Conservation (phyloP, 2,888 invertebrate species). For the Pharmacophagus antenor region DNA sequence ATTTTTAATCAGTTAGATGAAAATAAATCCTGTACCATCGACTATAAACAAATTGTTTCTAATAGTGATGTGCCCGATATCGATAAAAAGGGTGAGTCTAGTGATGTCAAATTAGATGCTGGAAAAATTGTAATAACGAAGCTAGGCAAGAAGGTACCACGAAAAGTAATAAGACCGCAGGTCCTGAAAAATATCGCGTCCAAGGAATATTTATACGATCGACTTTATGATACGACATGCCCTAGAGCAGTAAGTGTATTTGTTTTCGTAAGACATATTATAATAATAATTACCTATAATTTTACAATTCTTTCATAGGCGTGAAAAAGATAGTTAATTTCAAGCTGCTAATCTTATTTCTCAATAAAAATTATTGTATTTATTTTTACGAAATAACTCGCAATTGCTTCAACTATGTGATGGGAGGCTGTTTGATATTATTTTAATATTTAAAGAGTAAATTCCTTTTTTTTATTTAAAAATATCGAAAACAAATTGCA, state of each 20-base stretch:
- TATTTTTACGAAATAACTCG: too few relatives aligned
- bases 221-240: constrained; percentile 60
- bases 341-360: too few relatives aligned
- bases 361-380: too few relatives aligned
- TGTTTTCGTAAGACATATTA: neutral
- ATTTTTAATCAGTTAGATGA: constrained; percentile 45
- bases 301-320: too few relatives aligned
- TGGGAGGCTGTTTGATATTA: too few relatives aligned
- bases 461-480: too few relatives aligned
- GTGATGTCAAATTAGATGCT: constrained; percentile 18
- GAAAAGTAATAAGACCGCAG: constrained; percentile 60
- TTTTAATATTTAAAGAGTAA: too few relatives aligned
- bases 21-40: constrained; percentile 51
- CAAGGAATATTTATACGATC: constrained; percentile 62
- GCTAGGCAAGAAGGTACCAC: constrained; percentile 47
- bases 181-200: constrained; percentile 68
- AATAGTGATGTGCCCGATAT: constrained; percentile 32
- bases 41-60: constrained; percentile 38
- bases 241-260: constrained; percentile 61
- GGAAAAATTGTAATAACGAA: constrained; percentile 37
- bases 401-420: too few relatives aligned
- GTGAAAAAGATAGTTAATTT: too few relatives aligned
- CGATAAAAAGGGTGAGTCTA: constrained; percentile 33
- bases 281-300: neutral
- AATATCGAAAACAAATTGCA: too few relatives aligned